A percentile compares a stretch with the other conserved stretches of the same genome.
phyloP scores from a whole-genome alignment of 2,113 vertebrate species.

The Hemibagrus wyckioides region DNA sequence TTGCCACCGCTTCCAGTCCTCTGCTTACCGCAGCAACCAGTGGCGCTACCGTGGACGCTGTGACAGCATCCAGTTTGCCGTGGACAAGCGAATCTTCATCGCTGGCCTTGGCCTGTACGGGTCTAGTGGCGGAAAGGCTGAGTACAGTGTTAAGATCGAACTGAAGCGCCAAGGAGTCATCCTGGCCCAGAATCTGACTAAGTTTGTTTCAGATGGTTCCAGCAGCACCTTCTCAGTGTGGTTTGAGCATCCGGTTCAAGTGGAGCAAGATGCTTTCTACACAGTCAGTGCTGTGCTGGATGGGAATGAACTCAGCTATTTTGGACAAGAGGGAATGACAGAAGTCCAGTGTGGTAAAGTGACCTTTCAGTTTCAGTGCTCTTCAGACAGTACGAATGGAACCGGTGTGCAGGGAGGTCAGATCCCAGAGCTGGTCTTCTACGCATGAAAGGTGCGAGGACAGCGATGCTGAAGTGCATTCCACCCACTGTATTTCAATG shows the following conservation, averaged over 20 bases:
- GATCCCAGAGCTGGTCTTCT: conserved; percentile 95
- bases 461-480: conserved; percentile 66
- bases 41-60: conserved; percentile 93
- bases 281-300: conserved; percentile 90
- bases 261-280: conserved; percentile 92
- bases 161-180: conserved; percentile 86
- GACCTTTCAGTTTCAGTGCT: conserved; percentile 96
- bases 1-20: conserved; percentile 92
- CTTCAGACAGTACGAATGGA: conserved; percentile 94
- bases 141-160: conserved; percentile 90
- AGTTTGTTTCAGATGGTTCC: conserved; percentile 89
- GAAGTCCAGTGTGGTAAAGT: conserved; percentile 94
- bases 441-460: conserved; percentile 76
- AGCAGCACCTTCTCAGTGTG: conserved; percentile 91
- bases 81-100: conserved; percentile 90
- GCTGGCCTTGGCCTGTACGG: conserved; percentile 90
- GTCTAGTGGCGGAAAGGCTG: conserved; percentile 87
- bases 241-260: conserved; percentile 94
- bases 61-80: conserved; percentile 94
- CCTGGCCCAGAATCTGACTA: conserved; percentile 87
- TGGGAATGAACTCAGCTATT: conserved; percentile 92
- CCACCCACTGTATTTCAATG: conserved; percentile 60
- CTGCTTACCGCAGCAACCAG: conserved; percentile 93
- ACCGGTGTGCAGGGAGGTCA: conserved; percentile 95
- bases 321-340: conserved; percentile 95